These are phyloP conservation scores for Hemithea aestivaria DNA, from an alignment of 2,888 invertebrate genomes.

Conservation along the genomic window DNA sequence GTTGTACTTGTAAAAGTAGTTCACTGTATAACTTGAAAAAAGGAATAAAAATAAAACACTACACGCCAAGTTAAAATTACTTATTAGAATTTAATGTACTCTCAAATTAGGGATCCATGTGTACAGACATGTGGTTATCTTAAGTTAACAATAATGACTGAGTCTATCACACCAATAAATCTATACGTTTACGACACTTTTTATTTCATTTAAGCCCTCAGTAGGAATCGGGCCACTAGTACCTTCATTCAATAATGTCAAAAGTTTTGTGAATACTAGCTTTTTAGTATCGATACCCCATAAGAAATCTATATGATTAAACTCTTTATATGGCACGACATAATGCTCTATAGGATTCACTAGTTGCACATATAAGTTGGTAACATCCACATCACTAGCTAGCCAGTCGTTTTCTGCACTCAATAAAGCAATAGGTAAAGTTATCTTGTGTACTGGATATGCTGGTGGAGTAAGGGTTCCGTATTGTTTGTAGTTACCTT, in stretches of 20 bases:
- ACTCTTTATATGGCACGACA: constrained; percentile 80
- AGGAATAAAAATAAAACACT: no score
- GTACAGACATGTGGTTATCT: no score
- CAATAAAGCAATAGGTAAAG: constrained; percentile 82
- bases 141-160: no score
- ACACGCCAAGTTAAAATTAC: no score
- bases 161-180: no score
- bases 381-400: constrained; percentile 81
- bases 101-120: no score
- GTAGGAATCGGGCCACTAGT: constrained; percentile 22
- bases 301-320: constrained; percentile 87
- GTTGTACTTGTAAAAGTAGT: no score
- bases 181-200: constrained; percentile 1
- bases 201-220: not conserved
- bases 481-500: constrained; percentile 79
- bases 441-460: constrained; percentile 81
- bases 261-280: constrained; percentile 77
- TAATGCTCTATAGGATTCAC: constrained; percentile 78
- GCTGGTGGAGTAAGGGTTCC: constrained; percentile 79
- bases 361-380: constrained; percentile 73
- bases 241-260: constrained; percentile 65
- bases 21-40: no score
- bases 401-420: constrained; percentile 87
- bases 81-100: not conserved
- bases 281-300: constrained; percentile 81